A percentile compares a stretch with the other conserved stretches of the same genome.
phyloP scores from a whole-genome alignment of 2,113 vertebrate species.

The Chelonoidis abingdonii region DNA sequence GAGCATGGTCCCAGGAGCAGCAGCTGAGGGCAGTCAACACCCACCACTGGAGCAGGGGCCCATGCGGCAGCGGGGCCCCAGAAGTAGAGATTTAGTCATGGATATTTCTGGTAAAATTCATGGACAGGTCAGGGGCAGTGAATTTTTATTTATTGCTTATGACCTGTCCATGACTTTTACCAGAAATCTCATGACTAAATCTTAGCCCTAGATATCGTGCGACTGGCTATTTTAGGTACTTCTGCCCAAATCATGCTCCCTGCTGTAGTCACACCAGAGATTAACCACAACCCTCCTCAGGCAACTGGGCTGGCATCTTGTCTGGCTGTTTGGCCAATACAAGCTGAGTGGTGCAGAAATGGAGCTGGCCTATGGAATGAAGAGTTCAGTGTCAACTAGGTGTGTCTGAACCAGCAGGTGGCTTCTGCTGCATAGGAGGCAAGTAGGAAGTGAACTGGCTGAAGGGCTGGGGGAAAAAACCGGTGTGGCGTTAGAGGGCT shows the following conservation, averaged over 20 bases:
- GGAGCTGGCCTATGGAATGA: neutral
- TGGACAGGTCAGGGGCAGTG: no score
- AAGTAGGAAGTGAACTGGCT: neutral
- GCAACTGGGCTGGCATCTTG: neutral
- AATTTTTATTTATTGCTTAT: no score
- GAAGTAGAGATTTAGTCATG: no score
- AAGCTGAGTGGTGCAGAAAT: neutral
- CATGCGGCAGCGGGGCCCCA: no score
- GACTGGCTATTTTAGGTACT: neutral
- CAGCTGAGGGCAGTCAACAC: no score
- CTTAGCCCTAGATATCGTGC: neutral
- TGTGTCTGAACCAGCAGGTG: neutral
- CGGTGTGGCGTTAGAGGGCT: neutral
- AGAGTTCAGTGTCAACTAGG: neutral
- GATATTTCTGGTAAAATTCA: no score
- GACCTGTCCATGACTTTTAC: no score
- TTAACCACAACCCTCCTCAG: neutral
- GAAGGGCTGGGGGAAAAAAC: neutral
- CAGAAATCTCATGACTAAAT: no score
- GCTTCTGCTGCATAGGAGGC: neutral
- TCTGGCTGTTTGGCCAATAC: neutral
- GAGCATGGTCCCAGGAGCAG: no score
- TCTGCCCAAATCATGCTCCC: neutral
- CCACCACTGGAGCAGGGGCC: no score
- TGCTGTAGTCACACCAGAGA: neutral